Conservation (phyloP, 2,888 invertebrate species). For the Enchytraeus crypticus region DNA sequence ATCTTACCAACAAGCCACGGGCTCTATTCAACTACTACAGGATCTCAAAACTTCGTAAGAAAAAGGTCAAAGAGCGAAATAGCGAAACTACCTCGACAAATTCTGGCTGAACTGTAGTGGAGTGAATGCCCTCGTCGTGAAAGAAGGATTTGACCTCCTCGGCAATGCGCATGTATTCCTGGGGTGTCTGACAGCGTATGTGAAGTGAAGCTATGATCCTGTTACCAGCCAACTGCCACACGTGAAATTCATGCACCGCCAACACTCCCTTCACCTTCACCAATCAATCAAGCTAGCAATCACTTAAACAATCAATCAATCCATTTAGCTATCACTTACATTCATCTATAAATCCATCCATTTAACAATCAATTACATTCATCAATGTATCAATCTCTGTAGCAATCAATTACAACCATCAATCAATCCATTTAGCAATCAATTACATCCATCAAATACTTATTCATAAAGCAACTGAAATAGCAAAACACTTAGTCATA, state of each 20-base stretch:
- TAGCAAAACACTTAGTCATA: no score
- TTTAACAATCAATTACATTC: background rate
- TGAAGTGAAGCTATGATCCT: slow-evolving; percentile 95
- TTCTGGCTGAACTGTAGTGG: slow-evolving; percentile 96
- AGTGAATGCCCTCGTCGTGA: slow-evolving; percentile 96
- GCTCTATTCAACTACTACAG: no score
- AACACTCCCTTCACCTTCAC: slow-evolving; percentile 76
- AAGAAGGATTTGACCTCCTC: slow-evolving; percentile 94
- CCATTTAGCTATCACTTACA: background rate
- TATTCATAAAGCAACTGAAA: no score
- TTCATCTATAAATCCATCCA: no score
- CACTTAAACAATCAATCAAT: no score
- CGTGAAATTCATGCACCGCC: slow-evolving; percentile 94
- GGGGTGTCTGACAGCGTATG: slow-evolving; percentile 80
- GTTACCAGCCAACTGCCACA: slow-evolving; percentile 95
- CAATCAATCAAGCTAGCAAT: background rate
- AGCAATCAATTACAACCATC: no score
- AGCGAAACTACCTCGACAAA: slow-evolving; percentile 63
- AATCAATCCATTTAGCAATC: no score
- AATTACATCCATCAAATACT: no score
- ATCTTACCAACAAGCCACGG: no score
- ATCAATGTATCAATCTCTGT: background rate
- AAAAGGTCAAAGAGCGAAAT: no score
- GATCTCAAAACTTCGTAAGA: no score
- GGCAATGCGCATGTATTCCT: slow-evolving; percentile 91